Evolutionary conservation across 2,888 invertebrate genomes (phyloP).

Genomic region (Agrochola litura): DNA sequence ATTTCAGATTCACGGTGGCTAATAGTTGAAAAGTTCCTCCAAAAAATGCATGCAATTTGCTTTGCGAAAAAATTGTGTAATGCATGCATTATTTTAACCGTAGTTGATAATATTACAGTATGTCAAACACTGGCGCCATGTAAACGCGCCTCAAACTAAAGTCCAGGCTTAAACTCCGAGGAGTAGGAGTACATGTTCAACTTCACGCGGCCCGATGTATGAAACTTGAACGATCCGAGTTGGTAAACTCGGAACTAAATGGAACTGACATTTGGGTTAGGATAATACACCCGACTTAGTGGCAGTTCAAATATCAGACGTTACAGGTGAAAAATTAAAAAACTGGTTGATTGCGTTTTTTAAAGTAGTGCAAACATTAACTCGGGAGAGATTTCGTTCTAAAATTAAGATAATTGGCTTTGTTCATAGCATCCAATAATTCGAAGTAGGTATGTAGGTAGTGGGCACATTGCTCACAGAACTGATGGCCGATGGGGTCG

Average conservation of each 20-base stretch:
- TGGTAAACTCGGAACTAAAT: constrained; percentile 73
- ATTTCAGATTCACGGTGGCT: too few species aligned
- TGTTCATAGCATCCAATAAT: background rate
- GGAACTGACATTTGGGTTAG: constrained; percentile 70
- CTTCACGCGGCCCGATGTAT: constrained; percentile 74
- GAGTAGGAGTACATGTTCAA: constrained; percentile 67
- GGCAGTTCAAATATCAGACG: constrained; percentile 33
- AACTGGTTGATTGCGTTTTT: too few species aligned
- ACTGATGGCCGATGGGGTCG: too few species aligned
- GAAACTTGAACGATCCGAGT: constrained; percentile 74
- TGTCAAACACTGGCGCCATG: background rate
- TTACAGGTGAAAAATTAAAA: constrained; percentile 23
- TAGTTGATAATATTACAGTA: background rate
- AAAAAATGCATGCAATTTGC: too few species aligned
- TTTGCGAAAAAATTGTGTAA: too few species aligned
- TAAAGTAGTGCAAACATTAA: background rate
- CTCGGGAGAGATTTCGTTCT: background rate
- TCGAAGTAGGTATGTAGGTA: background rate
- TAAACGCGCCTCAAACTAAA: constrained; percentile 49
- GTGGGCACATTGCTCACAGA: too few species aligned
- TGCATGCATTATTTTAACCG: too few species aligned
- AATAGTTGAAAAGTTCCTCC: too few species aligned
- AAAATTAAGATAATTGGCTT: background rate
- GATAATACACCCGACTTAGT: constrained; percentile 46
- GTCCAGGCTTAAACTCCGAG: constrained; percentile 70